These are phyloP conservation scores for Cyanoramphus novaezelandiae DNA, from an alignment of 2,113 vertebrate genomes.

Conservation along the genomic window DNA sequence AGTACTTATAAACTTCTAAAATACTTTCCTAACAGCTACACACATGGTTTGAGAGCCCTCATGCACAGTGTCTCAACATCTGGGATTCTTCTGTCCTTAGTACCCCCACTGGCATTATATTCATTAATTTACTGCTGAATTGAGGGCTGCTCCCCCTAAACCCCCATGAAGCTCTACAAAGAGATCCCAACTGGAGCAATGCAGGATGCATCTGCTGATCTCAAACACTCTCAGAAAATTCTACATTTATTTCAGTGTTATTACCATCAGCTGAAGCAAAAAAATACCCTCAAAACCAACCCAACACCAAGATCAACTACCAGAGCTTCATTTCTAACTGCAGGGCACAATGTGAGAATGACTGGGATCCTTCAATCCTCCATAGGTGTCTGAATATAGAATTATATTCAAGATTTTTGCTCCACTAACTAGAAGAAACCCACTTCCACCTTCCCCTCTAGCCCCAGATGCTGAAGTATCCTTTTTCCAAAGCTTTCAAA, in stretches of 20 bases:
- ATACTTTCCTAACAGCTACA: neutral
- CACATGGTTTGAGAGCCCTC: neutral
- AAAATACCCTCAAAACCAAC: neutral
- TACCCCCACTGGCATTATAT: neutral
- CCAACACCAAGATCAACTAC: neutral
- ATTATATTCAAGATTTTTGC: neutral
- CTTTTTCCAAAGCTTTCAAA: neutral
- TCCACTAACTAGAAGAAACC: neutral
- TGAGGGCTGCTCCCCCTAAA: neutral
- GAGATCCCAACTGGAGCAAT: neutral
- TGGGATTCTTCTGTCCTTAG: neutral
- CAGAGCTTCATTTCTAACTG: neutral
- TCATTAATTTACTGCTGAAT: neutral
- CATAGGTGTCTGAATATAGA: neutral
- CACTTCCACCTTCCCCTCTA: neutral
- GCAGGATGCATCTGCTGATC: neutral
- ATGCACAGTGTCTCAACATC: neutral
- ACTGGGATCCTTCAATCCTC: neutral
- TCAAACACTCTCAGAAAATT: neutral
- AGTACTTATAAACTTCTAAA: neutral
- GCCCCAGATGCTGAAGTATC: neutral
- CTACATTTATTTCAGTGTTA: neutral
- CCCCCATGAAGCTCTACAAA: neutral
- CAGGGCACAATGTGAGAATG: neutral
- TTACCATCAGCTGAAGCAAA: neutral